Base-by-base conservation (phyloP, 2,888 invertebrate species). In the Myopa testacea region DNA sequence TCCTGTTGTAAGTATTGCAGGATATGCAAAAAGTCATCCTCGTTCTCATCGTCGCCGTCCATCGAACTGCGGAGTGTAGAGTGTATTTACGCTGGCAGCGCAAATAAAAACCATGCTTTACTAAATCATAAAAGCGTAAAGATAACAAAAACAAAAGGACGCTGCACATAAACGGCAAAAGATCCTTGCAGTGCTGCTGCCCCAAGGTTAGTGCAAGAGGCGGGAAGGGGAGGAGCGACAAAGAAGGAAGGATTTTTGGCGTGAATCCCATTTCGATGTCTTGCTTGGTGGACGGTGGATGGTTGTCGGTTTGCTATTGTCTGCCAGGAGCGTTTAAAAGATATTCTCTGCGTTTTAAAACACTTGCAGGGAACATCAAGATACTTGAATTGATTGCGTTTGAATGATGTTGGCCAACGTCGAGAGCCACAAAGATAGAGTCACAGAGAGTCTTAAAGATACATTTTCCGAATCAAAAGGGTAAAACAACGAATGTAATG, bases 81-180 rank as follows among this genome's bases (percentile, higher is more conserved):
- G 55, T 37, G 55, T 12, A 50, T 69, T 19, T 26, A 26, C 26
- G 71, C 40, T 8, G 62, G 19, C 71, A 71, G 37, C 34, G 71
- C 58, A 71, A 73, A 62, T 26, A 73, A 60, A 73, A 73, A 45
- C 45, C 60, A 73, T 40, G 62, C 55, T 70, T 62, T 55, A 67
- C 58, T 75, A 84, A 83, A 74, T 84, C 85, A 84, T 85, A 85
- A 85, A 65, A 85, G 84, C 84, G 85, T 84, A 85, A 84, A 85
- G 84, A 85, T 85, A 85, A 85, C 84, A 84, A 81, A 84, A 83
- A 84, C 82, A 82, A 80, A 80, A 81, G n/a, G 12, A 50, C 55
- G 55, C 14, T 55, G 55, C 55, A 65, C 63, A 26, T 4, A n/a
- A 40, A 74, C 60, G 52, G 10, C 50, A 12, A 37, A 34, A 58